phyloP scores from a whole-genome alignment of 1,140 invertebrate genomes.

The Melipona quadrifasciata region DNA sequence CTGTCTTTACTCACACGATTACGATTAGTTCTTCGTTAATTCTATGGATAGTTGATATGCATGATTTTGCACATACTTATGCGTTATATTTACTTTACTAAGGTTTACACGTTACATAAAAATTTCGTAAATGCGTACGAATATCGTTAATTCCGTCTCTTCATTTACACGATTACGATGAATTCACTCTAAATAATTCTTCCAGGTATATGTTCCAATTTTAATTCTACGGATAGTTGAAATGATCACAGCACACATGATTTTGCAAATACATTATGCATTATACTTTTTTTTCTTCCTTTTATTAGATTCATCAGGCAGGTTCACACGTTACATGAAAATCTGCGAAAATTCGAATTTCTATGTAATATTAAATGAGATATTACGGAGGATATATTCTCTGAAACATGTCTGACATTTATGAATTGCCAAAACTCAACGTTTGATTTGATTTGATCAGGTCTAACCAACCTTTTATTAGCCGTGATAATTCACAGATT shows the following conservation, averaged over 20 bases:
- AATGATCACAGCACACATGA: not conserved
- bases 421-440: not conserved
- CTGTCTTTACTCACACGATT: too few relatives aligned
- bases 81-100: too few relatives aligned
- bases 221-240: not conserved
- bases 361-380: not conserved
- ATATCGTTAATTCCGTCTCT: too few relatives aligned
- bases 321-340: not conserved
- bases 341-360: not conserved
- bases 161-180: not conserved
- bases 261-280: not conserved
- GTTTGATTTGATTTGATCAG: not conserved
- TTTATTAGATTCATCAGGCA: not conserved
- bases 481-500: not conserved
- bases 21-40: too few relatives aligned
- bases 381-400: not conserved
- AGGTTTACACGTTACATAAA: too few relatives aligned
- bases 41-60: too few relatives aligned
- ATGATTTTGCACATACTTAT: too few relatives aligned
- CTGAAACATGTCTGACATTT: too few relatives aligned
- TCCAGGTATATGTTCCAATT: not conserved
- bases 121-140: too few relatives aligned
- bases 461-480: not conserved
- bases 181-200: not conserved
- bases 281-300: not conserved